phyloP scores from a whole-genome alignment of 2,888 invertebrate genomes.

The Drosophila dives region DNA sequence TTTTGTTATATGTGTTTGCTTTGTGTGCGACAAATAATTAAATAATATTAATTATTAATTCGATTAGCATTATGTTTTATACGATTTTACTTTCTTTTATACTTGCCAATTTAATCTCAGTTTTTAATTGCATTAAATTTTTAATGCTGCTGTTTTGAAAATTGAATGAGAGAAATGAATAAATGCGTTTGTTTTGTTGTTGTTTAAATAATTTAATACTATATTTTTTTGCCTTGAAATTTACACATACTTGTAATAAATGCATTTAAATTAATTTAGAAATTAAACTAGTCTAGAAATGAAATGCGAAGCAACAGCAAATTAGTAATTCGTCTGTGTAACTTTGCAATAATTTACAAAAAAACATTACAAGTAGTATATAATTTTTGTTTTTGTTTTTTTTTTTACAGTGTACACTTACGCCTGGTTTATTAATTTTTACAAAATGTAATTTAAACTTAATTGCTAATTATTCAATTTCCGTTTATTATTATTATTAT shows the following conservation, averaged over 20 bases:
- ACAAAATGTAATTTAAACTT: slow-evolving; percentile 79
- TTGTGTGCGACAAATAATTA: slow-evolving; percentile 32
- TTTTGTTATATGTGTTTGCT: slow-evolving; percentile 17
- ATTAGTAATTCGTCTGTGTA: slow-evolving; percentile 48
- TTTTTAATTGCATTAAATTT: slow-evolving; percentile 64
- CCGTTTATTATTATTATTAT: slow-evolving; percentile 34
- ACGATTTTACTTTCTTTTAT: slow-evolving; percentile 4
- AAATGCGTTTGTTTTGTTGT: slow-evolving; percentile 43
- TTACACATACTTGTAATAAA: slow-evolving; percentile 73
- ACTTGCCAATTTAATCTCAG: slow-evolving; percentile 37
- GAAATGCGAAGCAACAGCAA: slow-evolving; percentile 66
- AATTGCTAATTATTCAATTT: slow-evolving; percentile 61
- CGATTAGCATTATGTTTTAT: slow-evolving; percentile 39
- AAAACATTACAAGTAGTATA: slow-evolving; percentile 51
- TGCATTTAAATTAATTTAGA: slow-evolving; percentile 73
- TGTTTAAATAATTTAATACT: slow-evolving; percentile 78
- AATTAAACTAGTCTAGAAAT: slow-evolving; percentile 76
- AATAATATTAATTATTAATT: slow-evolving; percentile 48
- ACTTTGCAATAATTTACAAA: slow-evolving; percentile 74
- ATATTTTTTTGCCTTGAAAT: slow-evolving; percentile 67
- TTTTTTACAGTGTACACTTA: slow-evolving; percentile 74
- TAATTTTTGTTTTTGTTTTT: slow-evolving; percentile 15
- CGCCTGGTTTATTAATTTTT: slow-evolving; percentile 68
- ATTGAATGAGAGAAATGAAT: slow-evolving; percentile 37
- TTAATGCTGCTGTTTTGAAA: slow-evolving; percentile 37